phyloP scores from a whole-genome alignment of 2,113 vertebrate genomes.

The Bos indicus region DNA sequence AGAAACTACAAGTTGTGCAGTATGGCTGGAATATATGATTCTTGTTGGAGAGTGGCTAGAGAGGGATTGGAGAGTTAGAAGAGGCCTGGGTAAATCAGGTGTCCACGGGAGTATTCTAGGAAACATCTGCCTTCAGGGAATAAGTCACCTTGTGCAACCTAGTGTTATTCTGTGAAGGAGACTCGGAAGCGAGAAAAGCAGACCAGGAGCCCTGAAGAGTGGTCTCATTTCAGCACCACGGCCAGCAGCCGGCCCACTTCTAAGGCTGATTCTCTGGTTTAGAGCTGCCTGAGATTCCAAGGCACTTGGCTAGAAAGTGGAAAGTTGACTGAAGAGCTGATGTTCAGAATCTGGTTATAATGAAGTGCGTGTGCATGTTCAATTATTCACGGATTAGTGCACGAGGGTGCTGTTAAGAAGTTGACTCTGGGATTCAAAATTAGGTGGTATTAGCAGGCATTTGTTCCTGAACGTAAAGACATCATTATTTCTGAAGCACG shows the following conservation, averaged over 20 bases:
- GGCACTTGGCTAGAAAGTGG: not conserved
- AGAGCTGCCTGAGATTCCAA: not conserved
- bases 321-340: not conserved
- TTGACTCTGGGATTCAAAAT: not conserved
- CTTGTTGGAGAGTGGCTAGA: not conserved
- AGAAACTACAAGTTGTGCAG: not conserved
- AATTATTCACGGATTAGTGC: not conserved
- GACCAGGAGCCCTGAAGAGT: too few species aligned
- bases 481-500: constrained; percentile 28
- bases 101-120: not conserved
- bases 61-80: not conserved
- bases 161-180: not conserved
- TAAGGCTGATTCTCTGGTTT: not conserved
- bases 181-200: not conserved
- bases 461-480: not conserved
- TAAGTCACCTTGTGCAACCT: not conserved
- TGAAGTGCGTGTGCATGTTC: not conserved
- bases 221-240: not conserved
- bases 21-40: not conserved
- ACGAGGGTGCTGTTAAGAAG: not conserved
- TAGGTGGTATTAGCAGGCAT: not conserved
- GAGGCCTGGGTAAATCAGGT: not conserved
- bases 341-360: not conserved
- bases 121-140: not conserved
- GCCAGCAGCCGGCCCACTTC: not conserved